Evolutionary conservation across 2,888 invertebrate genomes (phyloP).

Genomic region (Drosophila seclusa): DNA sequence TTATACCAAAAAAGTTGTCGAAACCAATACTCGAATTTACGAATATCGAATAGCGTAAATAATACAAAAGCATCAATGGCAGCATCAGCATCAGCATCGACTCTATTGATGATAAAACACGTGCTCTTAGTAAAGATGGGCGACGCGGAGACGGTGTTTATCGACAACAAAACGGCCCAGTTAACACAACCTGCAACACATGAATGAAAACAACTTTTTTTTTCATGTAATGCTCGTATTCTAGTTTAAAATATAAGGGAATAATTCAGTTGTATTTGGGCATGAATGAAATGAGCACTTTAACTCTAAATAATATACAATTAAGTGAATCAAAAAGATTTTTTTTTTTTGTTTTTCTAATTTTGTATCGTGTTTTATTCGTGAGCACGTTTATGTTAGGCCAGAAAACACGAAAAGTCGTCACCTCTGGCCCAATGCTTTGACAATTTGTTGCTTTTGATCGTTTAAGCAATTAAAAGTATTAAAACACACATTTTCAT

Average conservation of each 20-base stretch:
- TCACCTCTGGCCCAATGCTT: slow-evolving; percentile 17
- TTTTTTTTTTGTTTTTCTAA: no score
- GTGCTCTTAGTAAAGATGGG: slow-evolving; percentile 9
- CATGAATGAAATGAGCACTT: not conserved
- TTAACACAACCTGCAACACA: not conserved
- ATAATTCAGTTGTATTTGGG: not conserved
- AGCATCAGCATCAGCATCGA: slow-evolving; percentile 5
- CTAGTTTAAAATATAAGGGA: not conserved
- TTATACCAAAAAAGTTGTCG: slow-evolving; percentile 63
- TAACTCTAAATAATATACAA: not conserved
- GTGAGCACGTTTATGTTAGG: not conserved
- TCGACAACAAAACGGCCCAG: not conserved
- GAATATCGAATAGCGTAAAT: slow-evolving; percentile 31
- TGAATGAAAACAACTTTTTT: not conserved
- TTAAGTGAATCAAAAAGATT: not conserved
- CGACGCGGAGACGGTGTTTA: slow-evolving; percentile 10
- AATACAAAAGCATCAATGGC: slow-evolving; percentile 21
- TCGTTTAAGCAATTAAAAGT: slow-evolving; percentile 55
- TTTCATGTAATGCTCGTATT: not conserved
- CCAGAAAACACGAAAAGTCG: slow-evolving; percentile 2
- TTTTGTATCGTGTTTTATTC: not conserved
- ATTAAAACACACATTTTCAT: slow-evolving; percentile 53
- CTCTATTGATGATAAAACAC: slow-evolving; percentile 12
- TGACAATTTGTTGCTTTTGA: slow-evolving; percentile 46
- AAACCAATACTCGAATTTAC: slow-evolving; percentile 31